Evolutionary conservation across 2,113 vertebrate genomes (phyloP).

Genomic region (Halcyon malimbica): DNA sequence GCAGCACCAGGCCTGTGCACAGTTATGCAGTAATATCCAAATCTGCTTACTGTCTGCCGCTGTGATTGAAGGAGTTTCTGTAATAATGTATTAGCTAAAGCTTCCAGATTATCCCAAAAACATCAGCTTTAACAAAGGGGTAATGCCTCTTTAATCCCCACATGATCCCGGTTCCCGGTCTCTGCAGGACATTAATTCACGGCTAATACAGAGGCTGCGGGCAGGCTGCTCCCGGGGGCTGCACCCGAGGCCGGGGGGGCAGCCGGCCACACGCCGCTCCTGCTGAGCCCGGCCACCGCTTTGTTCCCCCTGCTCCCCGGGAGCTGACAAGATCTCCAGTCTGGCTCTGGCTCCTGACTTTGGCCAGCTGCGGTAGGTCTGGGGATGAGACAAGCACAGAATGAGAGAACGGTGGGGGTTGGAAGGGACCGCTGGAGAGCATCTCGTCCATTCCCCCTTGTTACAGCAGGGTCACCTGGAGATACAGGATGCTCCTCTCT

Average conservation of each 20-base stretch:
- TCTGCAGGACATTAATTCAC: constrained; percentile 74
- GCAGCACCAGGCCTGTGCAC: background rate
- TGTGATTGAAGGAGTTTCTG: constrained; percentile 74
- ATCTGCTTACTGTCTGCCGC: constrained; percentile 74
- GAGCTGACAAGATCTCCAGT: background rate
- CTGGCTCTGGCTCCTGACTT: rapidly evolving
- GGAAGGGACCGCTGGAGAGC: background rate
- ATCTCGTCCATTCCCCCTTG: background rate
- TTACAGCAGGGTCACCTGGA: background rate
- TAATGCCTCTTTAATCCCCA: constrained; percentile 75
- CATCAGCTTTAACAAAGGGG: constrained; percentile 77
- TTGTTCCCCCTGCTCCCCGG: background rate
- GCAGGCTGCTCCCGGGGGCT: constrained; percentile 37
- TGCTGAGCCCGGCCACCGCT: background rate
- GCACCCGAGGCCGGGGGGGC: background rate
- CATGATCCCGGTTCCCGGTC: constrained; percentile 67
- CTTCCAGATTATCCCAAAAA: constrained; percentile 76
- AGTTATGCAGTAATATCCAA: constrained; percentile 66
- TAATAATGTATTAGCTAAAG: constrained; percentile 78
- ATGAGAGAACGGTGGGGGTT: background rate
- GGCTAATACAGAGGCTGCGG: constrained; percentile 66
- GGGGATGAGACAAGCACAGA: background rate
- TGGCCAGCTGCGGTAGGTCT: rapidly evolving
- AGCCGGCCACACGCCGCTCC: background rate
- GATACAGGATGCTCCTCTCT: background rate